Conservation (phyloP, 2,113 vertebrate genomes). For the Copsychus sechellarum region DNA sequence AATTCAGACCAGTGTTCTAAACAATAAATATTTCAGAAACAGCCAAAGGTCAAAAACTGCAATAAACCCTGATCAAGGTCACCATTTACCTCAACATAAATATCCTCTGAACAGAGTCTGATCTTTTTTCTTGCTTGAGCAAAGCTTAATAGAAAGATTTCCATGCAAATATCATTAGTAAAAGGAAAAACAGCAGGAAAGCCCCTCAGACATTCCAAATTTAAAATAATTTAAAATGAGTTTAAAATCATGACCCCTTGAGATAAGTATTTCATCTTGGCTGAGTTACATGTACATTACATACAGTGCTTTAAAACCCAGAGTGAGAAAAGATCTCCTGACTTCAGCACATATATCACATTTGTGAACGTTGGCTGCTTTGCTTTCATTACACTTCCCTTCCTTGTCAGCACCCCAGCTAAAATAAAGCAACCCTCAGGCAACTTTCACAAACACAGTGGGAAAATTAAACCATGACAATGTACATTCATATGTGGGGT, state of each 20-base stretch:
- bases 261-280: slow-evolving; percentile 6
- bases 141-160: slow-evolving; percentile 5
- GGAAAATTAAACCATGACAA: neutral
- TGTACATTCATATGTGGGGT: neutral
- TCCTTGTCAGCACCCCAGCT: slow-evolving; percentile 35
- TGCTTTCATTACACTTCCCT: slow-evolving; percentile 41
- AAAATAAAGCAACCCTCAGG: slow-evolving; percentile 21
- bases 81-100: slow-evolving; percentile 16
- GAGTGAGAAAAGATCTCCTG: slow-evolving; percentile 9
- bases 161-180: neutral
- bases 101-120: neutral
- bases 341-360: slow-evolving; percentile 24
- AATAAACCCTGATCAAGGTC: slow-evolving; percentile 9
- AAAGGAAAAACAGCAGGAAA: slow-evolving; percentile 8
- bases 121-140: neutral
- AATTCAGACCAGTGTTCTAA: slow-evolving; percentile 11
- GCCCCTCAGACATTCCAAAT: neutral
- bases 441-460: neutral
- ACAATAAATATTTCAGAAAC: slow-evolving; percentile 7
- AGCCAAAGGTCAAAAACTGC: neutral
- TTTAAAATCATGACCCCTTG: neutral
- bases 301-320: neutral
- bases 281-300: neutral
- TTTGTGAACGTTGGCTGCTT: slow-evolving; percentile 29
- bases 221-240: neutral